These are phyloP conservation scores for Leontopithecus rosalia DNA, from an alignment of 2,797 vertebrate species.

Conservation along the genomic window DNA sequence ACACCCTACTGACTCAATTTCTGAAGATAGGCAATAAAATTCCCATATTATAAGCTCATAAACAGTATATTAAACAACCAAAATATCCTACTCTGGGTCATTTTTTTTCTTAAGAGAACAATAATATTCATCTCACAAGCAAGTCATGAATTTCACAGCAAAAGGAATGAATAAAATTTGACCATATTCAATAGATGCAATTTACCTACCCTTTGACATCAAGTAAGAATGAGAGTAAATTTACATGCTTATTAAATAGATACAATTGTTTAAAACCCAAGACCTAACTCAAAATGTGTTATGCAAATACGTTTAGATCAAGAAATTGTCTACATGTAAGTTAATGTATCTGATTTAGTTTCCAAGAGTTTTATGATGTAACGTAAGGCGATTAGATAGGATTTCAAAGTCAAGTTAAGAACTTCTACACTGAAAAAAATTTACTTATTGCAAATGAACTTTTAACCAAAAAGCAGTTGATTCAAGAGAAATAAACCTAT, in stretches of 20 bases:
- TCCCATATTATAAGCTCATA: not conserved
- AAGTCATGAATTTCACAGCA: conserved; percentile 7
- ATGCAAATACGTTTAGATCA: not conserved
- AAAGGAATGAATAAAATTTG: not conserved
- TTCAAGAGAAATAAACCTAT: conserved; percentile 24
- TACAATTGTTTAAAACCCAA: not conserved
- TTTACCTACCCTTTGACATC: not conserved
- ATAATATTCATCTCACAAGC: not conserved
- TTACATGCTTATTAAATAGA: not conserved
- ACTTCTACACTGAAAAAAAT: not conserved
- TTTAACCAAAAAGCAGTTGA: not conserved
- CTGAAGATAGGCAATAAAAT: not conserved
- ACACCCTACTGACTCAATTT: not conserved
- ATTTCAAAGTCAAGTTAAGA: conserved; percentile 59
- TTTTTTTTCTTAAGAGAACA: not conserved
- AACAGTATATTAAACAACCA: not conserved
- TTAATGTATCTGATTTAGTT: not conserved
- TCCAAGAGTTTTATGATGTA: conserved; percentile 15
- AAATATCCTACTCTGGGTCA: not conserved
- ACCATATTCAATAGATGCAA: not conserved
- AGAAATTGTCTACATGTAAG: conserved; percentile 42
- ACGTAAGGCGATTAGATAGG: not conserved
- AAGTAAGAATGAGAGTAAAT: conserved; percentile 28
- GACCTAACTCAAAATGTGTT: not conserved
- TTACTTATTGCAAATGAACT: not conserved